Percentiles rank a stretch among this genome's conserved stretches.
These are phyloP conservation scores for Pygoscelis antarcticus DNA, from an alignment of 2,113 vertebrate species.

Conservation along the genomic window DNA sequence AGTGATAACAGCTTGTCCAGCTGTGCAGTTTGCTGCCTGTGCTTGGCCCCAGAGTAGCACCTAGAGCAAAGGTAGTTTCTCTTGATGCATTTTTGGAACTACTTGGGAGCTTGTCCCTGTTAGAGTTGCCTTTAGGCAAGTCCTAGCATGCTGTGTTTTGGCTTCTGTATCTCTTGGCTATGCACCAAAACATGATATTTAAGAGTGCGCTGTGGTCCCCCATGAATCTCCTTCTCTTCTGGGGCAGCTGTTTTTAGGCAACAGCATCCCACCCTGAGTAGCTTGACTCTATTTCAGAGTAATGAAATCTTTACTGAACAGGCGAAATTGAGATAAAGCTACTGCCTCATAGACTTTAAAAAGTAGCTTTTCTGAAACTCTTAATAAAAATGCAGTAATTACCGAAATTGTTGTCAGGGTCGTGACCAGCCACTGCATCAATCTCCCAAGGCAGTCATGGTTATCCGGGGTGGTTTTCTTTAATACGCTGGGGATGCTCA, in stretches of 20 bases:
- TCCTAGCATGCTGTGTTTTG: neutral
- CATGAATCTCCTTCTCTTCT: neutral
- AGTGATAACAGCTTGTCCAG: neutral
- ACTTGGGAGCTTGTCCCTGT: neutral
- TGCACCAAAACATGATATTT: neutral
- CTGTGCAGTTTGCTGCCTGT: neutral
- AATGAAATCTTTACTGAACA: neutral
- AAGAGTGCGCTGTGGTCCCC: neutral
- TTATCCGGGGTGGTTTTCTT: neutral
- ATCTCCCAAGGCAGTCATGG: neutral
- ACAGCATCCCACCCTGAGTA: neutral
- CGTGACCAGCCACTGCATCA: neutral
- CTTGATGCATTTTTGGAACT: neutral
- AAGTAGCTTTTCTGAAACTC: neutral
- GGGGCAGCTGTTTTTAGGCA: neutral
- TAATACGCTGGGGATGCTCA: fast-evolving
- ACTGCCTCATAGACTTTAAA: neutral
- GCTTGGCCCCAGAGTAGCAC: fast-evolving
- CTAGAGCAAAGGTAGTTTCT: neutral
- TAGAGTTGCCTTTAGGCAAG: neutral
- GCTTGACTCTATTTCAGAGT: neutral
- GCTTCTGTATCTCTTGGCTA: neutral
- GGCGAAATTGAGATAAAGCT: neutral
- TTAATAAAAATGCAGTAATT: neutral
- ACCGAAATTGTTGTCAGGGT: neutral